phyloP scores from a whole-genome alignment of 2,113 vertebrate genomes.

The cattle (Bos taurus) region DNA sequence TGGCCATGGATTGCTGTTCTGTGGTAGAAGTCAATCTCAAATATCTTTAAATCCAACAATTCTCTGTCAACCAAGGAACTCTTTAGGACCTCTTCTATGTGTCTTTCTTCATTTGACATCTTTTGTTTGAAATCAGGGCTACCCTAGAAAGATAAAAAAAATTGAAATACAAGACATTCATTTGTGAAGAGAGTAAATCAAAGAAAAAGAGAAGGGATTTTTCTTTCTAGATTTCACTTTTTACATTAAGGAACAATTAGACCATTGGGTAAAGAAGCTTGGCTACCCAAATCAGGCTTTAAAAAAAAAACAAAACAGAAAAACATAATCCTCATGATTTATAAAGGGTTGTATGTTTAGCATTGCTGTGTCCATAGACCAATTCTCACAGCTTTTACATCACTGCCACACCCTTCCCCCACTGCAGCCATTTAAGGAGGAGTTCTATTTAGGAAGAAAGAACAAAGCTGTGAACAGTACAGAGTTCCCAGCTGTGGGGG shows the following conservation, averaged over 20 bases:
- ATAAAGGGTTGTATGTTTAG: background rate
- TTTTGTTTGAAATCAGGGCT: slow-evolving; percentile 42
- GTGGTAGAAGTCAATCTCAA: slow-evolving; percentile 50
- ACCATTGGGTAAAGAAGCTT: background rate
- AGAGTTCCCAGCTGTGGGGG: background rate
- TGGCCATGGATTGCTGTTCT: background rate
- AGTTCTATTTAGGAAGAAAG: background rate
- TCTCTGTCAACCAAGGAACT: background rate
- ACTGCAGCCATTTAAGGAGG: background rate
- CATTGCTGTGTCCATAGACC: background rate
- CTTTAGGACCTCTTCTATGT: slow-evolving; percentile 20
- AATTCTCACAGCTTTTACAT: background rate
- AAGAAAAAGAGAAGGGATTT: background rate
- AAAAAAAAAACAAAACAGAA: background rate
- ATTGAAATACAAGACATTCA: background rate
- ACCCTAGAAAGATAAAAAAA: slow-evolving; percentile 22
- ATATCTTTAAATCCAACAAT: slow-evolving; percentile 56
- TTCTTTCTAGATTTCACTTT: background rate
- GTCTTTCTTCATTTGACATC: slow-evolving; percentile 51
- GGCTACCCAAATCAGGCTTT: background rate
- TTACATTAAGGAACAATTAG: slow-evolving; percentile 6
- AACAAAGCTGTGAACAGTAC: background rate
- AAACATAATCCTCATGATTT: background rate
- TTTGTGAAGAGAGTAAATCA: background rate
- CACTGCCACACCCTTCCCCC: background rate